These are phyloP conservation scores for Drosophila aldrichi DNA, from an alignment of 2,888 invertebrate genomes.

Conservation along the genomic window DNA sequence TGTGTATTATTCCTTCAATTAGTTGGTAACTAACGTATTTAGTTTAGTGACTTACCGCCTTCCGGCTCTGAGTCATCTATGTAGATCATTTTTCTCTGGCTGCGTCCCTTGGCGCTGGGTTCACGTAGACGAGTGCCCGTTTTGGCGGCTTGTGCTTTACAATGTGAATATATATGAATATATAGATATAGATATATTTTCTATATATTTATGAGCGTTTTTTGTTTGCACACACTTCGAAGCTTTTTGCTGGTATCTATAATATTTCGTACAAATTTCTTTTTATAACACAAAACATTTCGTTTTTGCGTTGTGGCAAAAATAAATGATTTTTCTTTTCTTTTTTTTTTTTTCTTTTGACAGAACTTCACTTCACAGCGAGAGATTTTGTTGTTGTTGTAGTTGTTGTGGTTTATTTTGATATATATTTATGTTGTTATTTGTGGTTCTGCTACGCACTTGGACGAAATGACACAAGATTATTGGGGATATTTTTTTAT, in stretches of 20 bases:
- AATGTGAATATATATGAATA: neutral
- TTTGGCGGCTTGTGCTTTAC: slow-evolving; percentile 26
- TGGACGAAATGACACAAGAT: slow-evolving; percentile 57
- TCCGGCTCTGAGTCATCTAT: slow-evolving; percentile 96
- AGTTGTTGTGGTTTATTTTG: slow-evolving; percentile 14
- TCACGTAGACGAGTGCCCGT: slow-evolving; percentile 81
- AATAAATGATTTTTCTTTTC: slow-evolving; percentile 33
- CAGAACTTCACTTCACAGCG: slow-evolving; percentile 66
- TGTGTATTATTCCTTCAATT: neutral
- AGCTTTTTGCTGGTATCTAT: slow-evolving; percentile 31
- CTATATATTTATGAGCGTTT: slow-evolving; percentile 16
- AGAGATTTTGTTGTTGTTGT: slow-evolving; percentile 23
- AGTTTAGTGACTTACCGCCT: slow-evolving; percentile 89
- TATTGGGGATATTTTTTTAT: slow-evolving; percentile 38
- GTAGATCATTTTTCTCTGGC: slow-evolving; percentile 89
- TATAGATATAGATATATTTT: neutral
- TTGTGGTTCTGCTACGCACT: slow-evolving; percentile 50
- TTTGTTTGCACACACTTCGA: slow-evolving; percentile 18
- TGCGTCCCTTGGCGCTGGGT: slow-evolving; percentile 60
- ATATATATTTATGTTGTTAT: slow-evolving; percentile 20
- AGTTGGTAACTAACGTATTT: slow-evolving; percentile 7
- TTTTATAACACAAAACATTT: slow-evolving; percentile 55
- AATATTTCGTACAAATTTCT: slow-evolving; percentile 44
- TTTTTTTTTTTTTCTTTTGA: slow-evolving; percentile 29
- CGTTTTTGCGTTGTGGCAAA: slow-evolving; percentile 51